Base-by-base conservation (phyloP, 2,888 invertebrate genomes). In the Conops quadrifasciatus region DNA sequence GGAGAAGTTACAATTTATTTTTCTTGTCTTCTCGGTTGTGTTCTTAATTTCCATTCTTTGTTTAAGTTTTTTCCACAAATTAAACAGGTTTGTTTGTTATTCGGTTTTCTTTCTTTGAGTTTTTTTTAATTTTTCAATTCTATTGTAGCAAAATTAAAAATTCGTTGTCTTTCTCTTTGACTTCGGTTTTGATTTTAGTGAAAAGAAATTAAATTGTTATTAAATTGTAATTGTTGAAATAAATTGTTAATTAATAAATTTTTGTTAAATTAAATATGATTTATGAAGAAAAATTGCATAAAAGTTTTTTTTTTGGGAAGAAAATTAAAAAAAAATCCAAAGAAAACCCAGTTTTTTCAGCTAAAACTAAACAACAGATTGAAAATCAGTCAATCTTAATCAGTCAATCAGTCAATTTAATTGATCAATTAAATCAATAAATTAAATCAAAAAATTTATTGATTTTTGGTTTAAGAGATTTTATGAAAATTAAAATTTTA, bases 211-310 rank as follows among this genome's bases (percentile, higher is more conserved):
- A 36, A 36, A 36, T 36, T n/a, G n/a, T 36, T 36, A 36, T 4
- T 36, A 36, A 36, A 36, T 36, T n/a, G n/a, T 49, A 2, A n/a
- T 19, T 49, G 49, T 49, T 49, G n/a, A n/a, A n/a, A 49, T 49
- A 49, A 49, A 49, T 49, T 49, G 49, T 49, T 49, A 49, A 49
- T 49, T 49, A 19, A 49, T n/a, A n/a, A n/a, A n/a, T n/a, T n/a
- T n/a, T n/a, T n/a, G n/a, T n/a, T n/a, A n/a, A n/a, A n/a, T n/a
- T n/a, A n/a, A n/a, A n/a, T n/a, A n/a, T n/a, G n/a, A n/a, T n/a
- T n/a, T n/a, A n/a, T n/a, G n/a, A n/a, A n/a, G n/a, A n/a, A n/a
- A n/a, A n/a, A n/a, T n/a, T n/a, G n/a, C n/a, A n/a, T n/a, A n/a
- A n/a, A n/a, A n/a, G n/a, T n/a, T n/a, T n/a, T n/a, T n/a, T n/a